phyloP scores from a whole-genome alignment of 2,113 vertebrate genomes.

The Girardinichthys multiradiatus region DNA sequence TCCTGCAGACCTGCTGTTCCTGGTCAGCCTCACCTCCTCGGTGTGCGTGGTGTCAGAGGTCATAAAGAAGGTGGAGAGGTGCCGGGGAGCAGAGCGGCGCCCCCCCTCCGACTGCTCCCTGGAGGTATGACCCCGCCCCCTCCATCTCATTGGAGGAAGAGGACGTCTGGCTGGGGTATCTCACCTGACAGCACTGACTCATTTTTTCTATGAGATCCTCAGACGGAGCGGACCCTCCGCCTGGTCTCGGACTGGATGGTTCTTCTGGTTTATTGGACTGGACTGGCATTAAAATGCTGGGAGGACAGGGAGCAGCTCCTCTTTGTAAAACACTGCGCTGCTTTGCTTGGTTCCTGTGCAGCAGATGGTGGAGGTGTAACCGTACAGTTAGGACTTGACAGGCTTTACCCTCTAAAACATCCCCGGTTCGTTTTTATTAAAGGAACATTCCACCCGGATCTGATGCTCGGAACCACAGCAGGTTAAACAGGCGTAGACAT shows the following conservation, averaged over 20 bases:
- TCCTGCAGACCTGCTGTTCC: slow-evolving; percentile 90
- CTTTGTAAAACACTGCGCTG: not conserved
- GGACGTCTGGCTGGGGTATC: not conserved
- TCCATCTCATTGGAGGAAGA: slow-evolving; percentile 23
- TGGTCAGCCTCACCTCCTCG: slow-evolving; percentile 92
- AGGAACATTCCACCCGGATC: not conserved
- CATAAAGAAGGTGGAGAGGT: slow-evolving; percentile 93
- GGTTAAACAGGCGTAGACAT: too few relatives aligned
- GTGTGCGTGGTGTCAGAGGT: slow-evolving; percentile 92
- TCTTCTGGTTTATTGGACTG: slow-evolving; percentile 23
- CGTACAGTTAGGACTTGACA: not conserved
- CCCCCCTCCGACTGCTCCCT: slow-evolving; percentile 85
- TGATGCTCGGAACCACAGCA: too few relatives aligned
- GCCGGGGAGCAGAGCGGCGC: slow-evolving; percentile 79
- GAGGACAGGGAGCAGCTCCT: not conserved
- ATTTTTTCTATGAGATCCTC: slow-evolving; percentile 12
- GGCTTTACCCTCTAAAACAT: too few relatives aligned
- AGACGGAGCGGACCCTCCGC: slow-evolving; percentile 4
- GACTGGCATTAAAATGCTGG: not conserved
- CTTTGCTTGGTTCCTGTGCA: not conserved
- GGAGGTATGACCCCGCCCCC: slow-evolving; percentile 92
- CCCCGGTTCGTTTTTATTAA: not conserved
- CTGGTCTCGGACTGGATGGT: slow-evolving; percentile 58
- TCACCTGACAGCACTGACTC: slow-evolving; percentile 35
- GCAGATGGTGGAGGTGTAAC: not conserved